Evolutionary conservation across 1,140 invertebrate species (phyloP).

Genomic region (Ceratina japonica): DNA sequence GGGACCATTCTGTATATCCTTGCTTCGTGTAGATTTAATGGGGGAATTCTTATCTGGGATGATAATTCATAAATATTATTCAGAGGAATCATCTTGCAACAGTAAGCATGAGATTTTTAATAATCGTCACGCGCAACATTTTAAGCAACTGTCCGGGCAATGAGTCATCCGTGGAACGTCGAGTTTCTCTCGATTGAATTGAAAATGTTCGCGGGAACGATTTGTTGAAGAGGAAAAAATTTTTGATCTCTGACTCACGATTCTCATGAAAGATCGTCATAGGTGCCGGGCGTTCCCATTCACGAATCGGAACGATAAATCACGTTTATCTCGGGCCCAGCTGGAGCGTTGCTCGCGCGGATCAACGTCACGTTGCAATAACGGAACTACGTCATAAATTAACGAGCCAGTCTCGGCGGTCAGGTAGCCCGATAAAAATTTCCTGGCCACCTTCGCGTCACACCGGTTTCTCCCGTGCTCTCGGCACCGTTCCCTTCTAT

Average conservation of each 20-base stretch:
- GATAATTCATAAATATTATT: not conserved
- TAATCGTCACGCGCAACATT: too few species aligned
- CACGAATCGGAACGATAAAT: constrained; percentile 16
- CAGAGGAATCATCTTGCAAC: not conserved
- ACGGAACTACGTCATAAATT: constrained; percentile 50
- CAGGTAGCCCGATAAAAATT: constrained; percentile 38
- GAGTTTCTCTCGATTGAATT: not conserved
- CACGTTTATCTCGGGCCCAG: constrained; percentile 15
- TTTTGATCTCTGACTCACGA: too few species aligned
- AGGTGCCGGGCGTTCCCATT: constrained; percentile 16
- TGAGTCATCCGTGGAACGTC: not conserved
- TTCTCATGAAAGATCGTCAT: not conserved
- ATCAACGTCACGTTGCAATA: constrained; percentile 48
- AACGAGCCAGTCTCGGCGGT: constrained; percentile 5
- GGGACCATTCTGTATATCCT: not conserved
- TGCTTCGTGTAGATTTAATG: not conserved
- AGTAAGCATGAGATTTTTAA: constrained; percentile 4
- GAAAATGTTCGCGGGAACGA: not conserved
- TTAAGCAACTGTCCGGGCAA: too few species aligned
- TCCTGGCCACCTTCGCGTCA: constrained; percentile 26
- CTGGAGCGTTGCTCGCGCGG: not conserved
- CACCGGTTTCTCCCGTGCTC: constrained; percentile 36
- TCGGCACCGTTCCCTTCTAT: constrained; percentile 26
- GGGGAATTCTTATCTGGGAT: too few species aligned
- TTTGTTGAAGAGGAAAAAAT: not conserved